Conservation (phyloP, 2,113 vertebrate species). For the Rutilus rutilus region DNA sequence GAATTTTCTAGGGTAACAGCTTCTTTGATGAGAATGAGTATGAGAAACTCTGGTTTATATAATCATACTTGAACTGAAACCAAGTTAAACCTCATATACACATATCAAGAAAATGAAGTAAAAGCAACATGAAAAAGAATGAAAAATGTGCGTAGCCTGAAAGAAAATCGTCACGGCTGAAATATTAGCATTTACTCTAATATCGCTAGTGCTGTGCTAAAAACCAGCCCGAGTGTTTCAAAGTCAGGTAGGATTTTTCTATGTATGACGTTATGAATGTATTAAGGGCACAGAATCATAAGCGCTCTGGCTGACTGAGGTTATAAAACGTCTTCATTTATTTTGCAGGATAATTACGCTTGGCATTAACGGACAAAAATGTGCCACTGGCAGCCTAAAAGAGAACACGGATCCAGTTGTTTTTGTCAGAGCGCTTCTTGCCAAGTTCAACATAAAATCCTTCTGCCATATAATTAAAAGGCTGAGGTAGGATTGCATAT, state of each 20-base stretch:
- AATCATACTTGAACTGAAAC: background rate
- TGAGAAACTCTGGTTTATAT: background rate
- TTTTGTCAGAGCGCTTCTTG: background rate
- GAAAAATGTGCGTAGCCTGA: background rate
- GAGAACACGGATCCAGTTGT: constrained; percentile 15
- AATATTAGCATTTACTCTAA: background rate
- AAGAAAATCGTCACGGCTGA: background rate
- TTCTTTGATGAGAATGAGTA: background rate
- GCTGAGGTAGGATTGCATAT: background rate
- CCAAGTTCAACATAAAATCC: constrained; percentile 34
- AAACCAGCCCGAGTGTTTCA: background rate
- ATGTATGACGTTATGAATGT: background rate
- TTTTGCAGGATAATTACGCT: constrained; percentile 39
- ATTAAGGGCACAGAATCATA: background rate
- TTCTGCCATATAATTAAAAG: constrained; percentile 14
- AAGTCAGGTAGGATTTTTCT: background rate
- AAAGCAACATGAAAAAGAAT: background rate
- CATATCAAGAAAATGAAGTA: background rate
- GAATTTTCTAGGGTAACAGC: background rate
- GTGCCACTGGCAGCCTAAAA: background rate
- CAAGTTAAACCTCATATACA: background rate
- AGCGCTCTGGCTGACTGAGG: background rate
- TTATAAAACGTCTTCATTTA: constrained; percentile 43
- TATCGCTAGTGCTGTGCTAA: background rate
- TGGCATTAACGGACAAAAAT: constrained; percentile 29